Conservation (phyloP, 2,113 vertebrate species). For the Daubentonia madagascariensis region DNA sequence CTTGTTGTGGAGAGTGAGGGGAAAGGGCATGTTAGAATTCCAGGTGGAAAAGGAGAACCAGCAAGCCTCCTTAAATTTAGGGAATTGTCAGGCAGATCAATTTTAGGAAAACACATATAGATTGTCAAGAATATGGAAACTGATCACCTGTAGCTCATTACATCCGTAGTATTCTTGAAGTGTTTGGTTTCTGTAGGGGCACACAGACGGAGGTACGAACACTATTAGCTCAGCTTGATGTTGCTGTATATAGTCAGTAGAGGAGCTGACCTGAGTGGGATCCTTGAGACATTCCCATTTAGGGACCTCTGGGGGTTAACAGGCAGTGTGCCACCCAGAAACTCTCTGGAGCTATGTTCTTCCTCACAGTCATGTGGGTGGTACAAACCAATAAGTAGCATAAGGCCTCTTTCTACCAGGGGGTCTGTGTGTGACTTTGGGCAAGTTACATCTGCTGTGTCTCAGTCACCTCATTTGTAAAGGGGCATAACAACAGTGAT, state of each 20-base stretch:
- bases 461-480: background rate
- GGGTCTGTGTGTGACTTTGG: background rate
- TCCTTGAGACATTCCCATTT: background rate
- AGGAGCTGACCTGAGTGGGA: background rate
- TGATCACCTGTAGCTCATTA: background rate
- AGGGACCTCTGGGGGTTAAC: fast-evolving
- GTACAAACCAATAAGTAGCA: background rate
- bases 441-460: background rate
- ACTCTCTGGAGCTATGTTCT: fast-evolving
- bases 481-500: fast-evolving
- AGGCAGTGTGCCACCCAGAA: background rate
- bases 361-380: background rate
- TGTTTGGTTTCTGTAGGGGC: background rate
- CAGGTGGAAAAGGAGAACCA: background rate
- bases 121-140: background rate
- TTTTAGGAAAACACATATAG: background rate
- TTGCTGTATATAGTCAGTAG: background rate
- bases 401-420: background rate
- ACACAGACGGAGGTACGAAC: background rate
- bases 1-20: background rate
- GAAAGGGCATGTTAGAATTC: background rate
- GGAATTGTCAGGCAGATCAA: background rate
- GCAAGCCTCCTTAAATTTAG: background rate
- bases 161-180: background rate
- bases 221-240: background rate